These are phyloP conservation scores for Cuniculus paca DNA, from an alignment of 2,797 vertebrate species.

Conservation along the genomic window DNA sequence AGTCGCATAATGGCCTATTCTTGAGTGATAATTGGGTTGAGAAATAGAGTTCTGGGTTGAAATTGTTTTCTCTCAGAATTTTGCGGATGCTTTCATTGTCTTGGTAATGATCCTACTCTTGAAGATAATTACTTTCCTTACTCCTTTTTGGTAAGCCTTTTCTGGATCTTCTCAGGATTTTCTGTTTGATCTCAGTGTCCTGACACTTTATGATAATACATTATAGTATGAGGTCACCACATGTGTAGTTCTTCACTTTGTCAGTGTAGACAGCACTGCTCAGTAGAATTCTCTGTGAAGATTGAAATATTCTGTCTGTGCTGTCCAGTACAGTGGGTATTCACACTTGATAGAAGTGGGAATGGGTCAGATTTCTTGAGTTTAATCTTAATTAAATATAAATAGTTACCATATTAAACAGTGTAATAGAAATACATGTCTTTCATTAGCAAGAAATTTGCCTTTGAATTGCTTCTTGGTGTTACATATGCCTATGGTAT, in stretches of 20 bases:
- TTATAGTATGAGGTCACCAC: neutral
- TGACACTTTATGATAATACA: neutral
- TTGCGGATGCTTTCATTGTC: neutral
- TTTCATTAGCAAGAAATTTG: neutral
- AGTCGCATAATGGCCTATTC: no score
- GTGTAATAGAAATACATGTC: neutral
- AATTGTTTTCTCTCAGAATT: neutral
- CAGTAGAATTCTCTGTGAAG: neutral
- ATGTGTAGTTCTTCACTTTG: neutral
- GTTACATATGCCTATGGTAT: neutral
- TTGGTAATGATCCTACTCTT: neutral
- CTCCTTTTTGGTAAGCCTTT: neutral
- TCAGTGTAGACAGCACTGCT: neutral
- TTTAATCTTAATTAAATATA: neutral
- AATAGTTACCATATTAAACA: neutral
- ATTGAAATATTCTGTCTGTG: neutral
- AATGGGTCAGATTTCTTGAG: neutral
- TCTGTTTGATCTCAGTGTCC: neutral
- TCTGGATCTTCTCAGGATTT: neutral
- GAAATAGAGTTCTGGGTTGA: constrained; percentile 23
- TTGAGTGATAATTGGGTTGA: neutral
- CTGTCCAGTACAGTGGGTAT: neutral
- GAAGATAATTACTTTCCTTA: neutral
- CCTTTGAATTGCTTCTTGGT: neutral
- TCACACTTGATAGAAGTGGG: neutral